These are phyloP conservation scores for Dendrolimus pini DNA, from an alignment of 2,888 invertebrate species.

Conservation along the genomic window DNA sequence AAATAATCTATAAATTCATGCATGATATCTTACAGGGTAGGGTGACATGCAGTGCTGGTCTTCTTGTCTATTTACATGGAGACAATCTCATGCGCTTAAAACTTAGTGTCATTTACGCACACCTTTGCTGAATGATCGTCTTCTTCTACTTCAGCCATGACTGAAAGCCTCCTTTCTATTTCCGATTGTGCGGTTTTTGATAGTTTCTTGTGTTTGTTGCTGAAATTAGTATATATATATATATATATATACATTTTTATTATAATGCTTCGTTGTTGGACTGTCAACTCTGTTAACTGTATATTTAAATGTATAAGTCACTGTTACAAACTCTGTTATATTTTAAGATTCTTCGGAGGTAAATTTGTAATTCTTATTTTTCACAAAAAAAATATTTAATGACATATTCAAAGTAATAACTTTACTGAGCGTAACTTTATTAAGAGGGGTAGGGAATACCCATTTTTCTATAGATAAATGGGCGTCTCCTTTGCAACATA, in stretches of 20 bases:
- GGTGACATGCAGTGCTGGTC: constrained; percentile 21
- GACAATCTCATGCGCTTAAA: constrained; percentile 42
- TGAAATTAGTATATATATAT: constrained; percentile 23
- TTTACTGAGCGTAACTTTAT: too few relatives aligned
- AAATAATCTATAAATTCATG: constrained; percentile 3
- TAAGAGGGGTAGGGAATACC: too few relatives aligned
- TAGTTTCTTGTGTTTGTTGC: constrained; percentile 82
- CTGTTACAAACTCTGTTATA: too few relatives aligned
- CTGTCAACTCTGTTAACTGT: too few relatives aligned
- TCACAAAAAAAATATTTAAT: too few relatives aligned
- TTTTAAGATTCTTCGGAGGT: too few relatives aligned
- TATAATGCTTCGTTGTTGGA: too few relatives aligned
- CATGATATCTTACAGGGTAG: constrained; percentile 3
- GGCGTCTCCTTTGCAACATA: too few relatives aligned
- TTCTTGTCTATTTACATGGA: constrained; percentile 7
- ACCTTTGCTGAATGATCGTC: constrained; percentile 79
- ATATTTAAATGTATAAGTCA: too few relatives aligned
- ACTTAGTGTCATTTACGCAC: constrained; percentile 68
- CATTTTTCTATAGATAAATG: too few relatives aligned
- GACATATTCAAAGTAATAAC: too few relatives aligned
- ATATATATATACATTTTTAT: neutral
- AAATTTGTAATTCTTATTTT: too few relatives aligned
- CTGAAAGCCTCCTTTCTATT: constrained; percentile 83
- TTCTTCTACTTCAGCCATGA: constrained; percentile 92
- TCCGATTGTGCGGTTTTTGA: constrained; percentile 81